Percentiles rank a stretch among this genome's conserved stretches.
These are phyloP conservation scores for Acromyrmex charruanus DNA, from an alignment of 1,140 invertebrate genomes.

Conservation along the genomic window DNA sequence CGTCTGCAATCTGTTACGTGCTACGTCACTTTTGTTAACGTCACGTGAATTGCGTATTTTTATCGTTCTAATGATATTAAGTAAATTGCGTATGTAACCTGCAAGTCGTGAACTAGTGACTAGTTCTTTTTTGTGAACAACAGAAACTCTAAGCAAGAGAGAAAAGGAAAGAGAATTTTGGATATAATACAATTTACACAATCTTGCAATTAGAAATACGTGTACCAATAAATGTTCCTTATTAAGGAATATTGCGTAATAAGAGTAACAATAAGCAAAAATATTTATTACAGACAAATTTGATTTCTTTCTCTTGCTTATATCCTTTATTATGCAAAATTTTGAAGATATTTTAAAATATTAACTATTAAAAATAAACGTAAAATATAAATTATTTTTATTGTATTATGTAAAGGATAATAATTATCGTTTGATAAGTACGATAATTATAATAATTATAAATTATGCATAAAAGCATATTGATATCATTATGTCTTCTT, in stretches of 20 bases:
- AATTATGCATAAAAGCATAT: background rate
- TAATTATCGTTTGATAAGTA: background rate
- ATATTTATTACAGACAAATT: background rate
- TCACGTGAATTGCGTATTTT: slow-evolving; percentile 67
- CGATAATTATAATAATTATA: background rate
- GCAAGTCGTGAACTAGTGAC: background rate
- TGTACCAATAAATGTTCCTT: background rate
- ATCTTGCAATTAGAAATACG: slow-evolving; percentile 14
- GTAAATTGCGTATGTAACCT: slow-evolving; percentile 49
- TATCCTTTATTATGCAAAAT: background rate
- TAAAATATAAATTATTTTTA: background rate
- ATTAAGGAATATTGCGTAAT: slow-evolving; percentile 6
- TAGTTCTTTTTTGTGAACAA: slow-evolving; percentile 35
- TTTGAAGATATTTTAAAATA: background rate
- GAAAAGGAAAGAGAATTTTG: background rate
- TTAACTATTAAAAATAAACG: background rate
- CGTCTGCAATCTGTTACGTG: slow-evolving; percentile 38
- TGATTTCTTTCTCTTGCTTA: background rate
- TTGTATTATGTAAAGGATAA: background rate
- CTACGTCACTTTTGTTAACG: too few species aligned
- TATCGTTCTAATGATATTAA: slow-evolving; percentile 71
- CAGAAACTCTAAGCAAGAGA: background rate
- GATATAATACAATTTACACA: too few species aligned
- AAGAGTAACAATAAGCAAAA: background rate
- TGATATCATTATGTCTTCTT: background rate